These are phyloP conservation scores for Andrena hattorfiana DNA, from an alignment of 2,888 invertebrate species.

Conservation along the genomic window DNA sequence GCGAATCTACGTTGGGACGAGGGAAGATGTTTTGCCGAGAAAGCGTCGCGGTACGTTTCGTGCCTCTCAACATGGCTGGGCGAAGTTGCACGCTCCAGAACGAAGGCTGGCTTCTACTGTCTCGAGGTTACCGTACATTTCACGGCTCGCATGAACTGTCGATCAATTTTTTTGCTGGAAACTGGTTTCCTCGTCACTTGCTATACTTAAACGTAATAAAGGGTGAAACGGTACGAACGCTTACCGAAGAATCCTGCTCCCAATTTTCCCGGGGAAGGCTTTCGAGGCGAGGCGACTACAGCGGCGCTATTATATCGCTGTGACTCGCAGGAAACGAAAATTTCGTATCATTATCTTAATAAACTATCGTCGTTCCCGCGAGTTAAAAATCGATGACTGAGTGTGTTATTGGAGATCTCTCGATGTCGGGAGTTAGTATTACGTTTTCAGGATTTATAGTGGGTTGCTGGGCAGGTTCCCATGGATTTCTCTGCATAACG, in stretches of 20 bases:
- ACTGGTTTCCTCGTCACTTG: constrained; percentile 62
- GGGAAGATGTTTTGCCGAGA: constrained; percentile 26
- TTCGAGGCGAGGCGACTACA: background rate
- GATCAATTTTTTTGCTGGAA: constrained; percentile 58
- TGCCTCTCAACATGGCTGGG: constrained; percentile 64
- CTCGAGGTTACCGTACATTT: constrained; percentile 72
- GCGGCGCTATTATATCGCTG: background rate
- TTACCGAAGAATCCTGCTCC: constrained; percentile 42
- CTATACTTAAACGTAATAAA: constrained; percentile 59
- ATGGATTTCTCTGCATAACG: no score
- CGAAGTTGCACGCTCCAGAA: constrained; percentile 45
- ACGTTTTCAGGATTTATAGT: background rate
- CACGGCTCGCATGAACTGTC: constrained; percentile 57
- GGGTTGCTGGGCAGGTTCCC: background rate
- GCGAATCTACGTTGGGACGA: background rate
- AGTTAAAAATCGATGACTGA: background rate
- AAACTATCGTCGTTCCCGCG: background rate
- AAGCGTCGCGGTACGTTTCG: constrained; percentile 43
- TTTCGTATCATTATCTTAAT: background rate
- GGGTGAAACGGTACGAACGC: constrained; percentile 39
- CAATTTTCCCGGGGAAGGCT: constrained; percentile 25
- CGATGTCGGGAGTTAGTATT: background rate
- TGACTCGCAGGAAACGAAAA: background rate
- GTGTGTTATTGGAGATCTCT: background rate
- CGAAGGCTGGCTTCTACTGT: constrained; percentile 74